Percentiles rank a stretch among this genome's conserved stretches.
These are phyloP conservation scores for Drosophila kohkoa DNA, from an alignment of 1,140 invertebrate species.

Conservation along the genomic window DNA sequence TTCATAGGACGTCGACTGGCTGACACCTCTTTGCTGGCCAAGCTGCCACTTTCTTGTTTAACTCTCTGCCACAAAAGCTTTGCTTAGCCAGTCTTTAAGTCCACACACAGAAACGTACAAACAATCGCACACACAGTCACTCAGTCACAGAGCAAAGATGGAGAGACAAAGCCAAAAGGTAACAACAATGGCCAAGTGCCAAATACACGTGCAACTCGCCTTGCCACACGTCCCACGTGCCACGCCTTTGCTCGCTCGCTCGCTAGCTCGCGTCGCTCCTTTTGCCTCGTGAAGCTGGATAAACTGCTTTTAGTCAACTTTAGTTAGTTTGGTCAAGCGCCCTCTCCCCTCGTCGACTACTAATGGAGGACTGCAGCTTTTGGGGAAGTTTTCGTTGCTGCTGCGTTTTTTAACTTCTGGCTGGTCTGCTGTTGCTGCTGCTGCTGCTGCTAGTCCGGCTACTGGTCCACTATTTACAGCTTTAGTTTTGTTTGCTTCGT, in stretches of 20 bases:
- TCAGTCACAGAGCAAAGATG: constrained; percentile 60
- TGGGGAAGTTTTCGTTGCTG: constrained; percentile 48
- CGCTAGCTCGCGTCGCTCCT: background rate
- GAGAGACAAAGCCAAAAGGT: constrained; percentile 68
- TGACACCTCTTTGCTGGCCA: constrained; percentile 51
- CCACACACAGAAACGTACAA: constrained; percentile 17
- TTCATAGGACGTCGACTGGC: constrained; percentile 49
- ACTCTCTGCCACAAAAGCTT: constrained; percentile 70
- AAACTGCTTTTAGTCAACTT: constrained; percentile 83
- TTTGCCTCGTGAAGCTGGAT: constrained; percentile 36
- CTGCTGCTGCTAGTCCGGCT: constrained; percentile 27
- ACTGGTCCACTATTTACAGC: constrained; percentile 78
- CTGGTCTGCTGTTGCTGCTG: constrained; percentile 21
- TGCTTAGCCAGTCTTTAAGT: constrained; percentile 77
- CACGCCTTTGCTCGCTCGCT: constrained; percentile 10
- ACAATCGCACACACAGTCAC: constrained; percentile 25
- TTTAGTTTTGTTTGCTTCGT: constrained; percentile 79
- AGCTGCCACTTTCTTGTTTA: constrained; percentile 46
- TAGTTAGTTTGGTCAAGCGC: constrained; percentile 75
- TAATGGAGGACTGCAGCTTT: constrained; percentile 56
- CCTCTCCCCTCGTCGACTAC: constrained; percentile 35
- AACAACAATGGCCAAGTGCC: constrained; percentile 76
- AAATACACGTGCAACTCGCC: constrained; percentile 66
- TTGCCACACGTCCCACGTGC: constrained; percentile 52
- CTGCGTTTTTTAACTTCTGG: constrained; percentile 40